phyloP scores from a whole-genome alignment of 37 sponge, comb jelly and placozoan species.

The Corticium candelabrum region DNA sequence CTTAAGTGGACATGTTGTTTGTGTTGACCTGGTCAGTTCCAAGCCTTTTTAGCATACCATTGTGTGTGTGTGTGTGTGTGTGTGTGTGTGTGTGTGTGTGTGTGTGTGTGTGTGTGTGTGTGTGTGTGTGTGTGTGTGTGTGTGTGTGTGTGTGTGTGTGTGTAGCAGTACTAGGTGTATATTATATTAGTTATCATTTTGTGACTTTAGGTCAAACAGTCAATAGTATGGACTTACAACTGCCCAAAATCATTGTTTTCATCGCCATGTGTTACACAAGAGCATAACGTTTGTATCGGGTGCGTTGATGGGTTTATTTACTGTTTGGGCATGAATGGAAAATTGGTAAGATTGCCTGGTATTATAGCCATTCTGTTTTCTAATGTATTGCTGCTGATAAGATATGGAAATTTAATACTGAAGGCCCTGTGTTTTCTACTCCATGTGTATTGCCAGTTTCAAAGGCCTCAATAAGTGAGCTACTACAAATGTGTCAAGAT shows the following conservation, averaged over 20 bases:
- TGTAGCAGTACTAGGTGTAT: too few relatives aligned
- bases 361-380: neutral
- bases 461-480: too few relatives aligned
- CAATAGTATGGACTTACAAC: slow-evolving; percentile 35
- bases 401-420: slow-evolving; percentile 2
- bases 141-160: neutral
- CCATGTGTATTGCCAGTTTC: too few relatives aligned
- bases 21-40: slow-evolving; percentile 42
- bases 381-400: slow-evolving; percentile 29
- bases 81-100: too few relatives aligned
- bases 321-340: neutral
- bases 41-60: too few relatives aligned
- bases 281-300: neutral
- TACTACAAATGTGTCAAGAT: too few relatives aligned
- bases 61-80: too few relatives aligned
- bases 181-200: too few relatives aligned
- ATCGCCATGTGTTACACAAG: slow-evolving; percentile 30
- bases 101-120: too few relatives aligned
- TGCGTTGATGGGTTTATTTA: neutral
- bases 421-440: slow-evolving; percentile 13
- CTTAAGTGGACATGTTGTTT: slow-evolving; percentile 36
- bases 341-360: neutral
- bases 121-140: too few relatives aligned
- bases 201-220: slow-evolving; percentile 23
- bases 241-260: slow-evolving; percentile 54